Evolutionary conservation across 2,888 invertebrate species (phyloP).

Genomic region (Parnassius glacialis): DNA sequence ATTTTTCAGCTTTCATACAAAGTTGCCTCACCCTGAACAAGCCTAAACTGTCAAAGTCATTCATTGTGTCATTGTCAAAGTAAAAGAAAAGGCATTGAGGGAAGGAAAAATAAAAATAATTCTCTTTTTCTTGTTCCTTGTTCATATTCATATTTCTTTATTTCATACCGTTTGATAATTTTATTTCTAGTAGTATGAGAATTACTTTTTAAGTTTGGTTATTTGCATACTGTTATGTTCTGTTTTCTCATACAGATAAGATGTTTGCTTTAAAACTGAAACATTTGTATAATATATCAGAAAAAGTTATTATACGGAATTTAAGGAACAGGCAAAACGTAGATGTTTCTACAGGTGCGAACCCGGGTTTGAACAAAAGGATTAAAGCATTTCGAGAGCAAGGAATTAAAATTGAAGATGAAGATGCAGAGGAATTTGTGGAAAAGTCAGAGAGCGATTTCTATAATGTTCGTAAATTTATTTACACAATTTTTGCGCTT

Average conservation of each 20-base stretch:
- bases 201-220: too few relatives aligned
- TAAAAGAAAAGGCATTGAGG: too few relatives aligned
- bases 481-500: neutral
- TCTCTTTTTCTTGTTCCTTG: too few relatives aligned
- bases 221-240: too few relatives aligned
- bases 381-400: constrained; percentile 54
- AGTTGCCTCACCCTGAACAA: too few relatives aligned
- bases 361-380: constrained; percentile 64
- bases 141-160: too few relatives aligned
- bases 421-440: constrained; percentile 61
- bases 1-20: too few relatives aligned
- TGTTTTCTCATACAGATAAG: neutral
- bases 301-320: constrained; percentile 55
- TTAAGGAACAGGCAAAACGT: constrained; percentile 47
- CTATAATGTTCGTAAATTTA: constrained; percentile 45
- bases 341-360: constrained; percentile 39
- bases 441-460: constrained; percentile 69
- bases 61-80: too few relatives aligned
- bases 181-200: too few relatives aligned
- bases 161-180: too few relatives aligned
- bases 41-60: too few relatives aligned
- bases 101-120: too few relatives aligned
- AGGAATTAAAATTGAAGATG: constrained; percentile 50
- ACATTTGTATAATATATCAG: constrained; percentile 50
- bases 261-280: constrained; percentile 57